Evolutionary conservation across 2,113 vertebrate species (phyloP).

Genomic region (Tragelaphus imberbis): DNA sequence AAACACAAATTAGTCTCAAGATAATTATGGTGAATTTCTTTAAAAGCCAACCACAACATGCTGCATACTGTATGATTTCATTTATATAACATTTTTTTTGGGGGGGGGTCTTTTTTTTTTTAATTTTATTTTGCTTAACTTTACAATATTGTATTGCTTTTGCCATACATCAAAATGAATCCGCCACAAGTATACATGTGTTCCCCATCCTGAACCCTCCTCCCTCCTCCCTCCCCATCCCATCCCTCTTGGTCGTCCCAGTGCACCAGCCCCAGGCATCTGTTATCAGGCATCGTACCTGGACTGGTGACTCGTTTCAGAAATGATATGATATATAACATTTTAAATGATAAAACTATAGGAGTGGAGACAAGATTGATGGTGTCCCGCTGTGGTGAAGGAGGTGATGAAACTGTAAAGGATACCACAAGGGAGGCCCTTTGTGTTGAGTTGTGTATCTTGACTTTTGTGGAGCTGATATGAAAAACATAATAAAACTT

Average conservation of each 20-base stretch:
- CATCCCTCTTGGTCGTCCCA: too few relatives aligned
- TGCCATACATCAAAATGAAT: too few relatives aligned
- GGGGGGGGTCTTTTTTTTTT: too few relatives aligned
- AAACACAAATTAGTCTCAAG: neutral
- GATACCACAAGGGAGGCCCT: neutral
- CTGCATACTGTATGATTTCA: neutral
- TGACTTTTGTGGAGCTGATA: neutral
- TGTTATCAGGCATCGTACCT: too few relatives aligned
- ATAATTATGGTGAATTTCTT: neutral
- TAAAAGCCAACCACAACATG: neutral
- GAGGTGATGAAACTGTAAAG: neutral
- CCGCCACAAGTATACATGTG: too few relatives aligned
- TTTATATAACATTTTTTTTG: neutral
- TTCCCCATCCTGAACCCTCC: too few relatives aligned
- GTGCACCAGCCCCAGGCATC: too few relatives aligned
- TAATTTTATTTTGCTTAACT: too few relatives aligned
- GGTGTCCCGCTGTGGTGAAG: neutral
- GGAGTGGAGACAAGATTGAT: neutral
- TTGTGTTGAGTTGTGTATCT: neutral
- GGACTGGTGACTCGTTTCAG: too few relatives aligned
- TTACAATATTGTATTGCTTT: too few relatives aligned
- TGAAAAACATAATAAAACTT: neutral
- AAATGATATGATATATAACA: neutral
- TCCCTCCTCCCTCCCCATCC: too few relatives aligned
- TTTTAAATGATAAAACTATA: neutral